Base-by-base conservation (phyloP, 2,888 invertebrate genomes). In the Cheilosia scutellata region DNA sequence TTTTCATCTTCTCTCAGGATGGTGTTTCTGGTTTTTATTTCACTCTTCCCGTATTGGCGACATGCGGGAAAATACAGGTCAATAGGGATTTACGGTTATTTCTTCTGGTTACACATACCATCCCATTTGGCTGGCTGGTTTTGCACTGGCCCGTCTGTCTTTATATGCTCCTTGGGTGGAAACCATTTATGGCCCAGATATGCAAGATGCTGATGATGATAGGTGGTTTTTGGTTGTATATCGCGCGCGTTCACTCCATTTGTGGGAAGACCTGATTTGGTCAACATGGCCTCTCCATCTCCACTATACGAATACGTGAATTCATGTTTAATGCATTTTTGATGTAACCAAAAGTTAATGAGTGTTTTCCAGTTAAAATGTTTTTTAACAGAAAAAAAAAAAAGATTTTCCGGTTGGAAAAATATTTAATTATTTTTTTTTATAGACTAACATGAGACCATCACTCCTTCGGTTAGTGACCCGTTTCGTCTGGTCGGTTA, bases 51-150 rank as follows among this genome's bases (percentile, higher is more conserved):
- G 51, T 53, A 68, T 57, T 70, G 74, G 65, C 44, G 62, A 78
- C 80, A 82, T 51, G 76, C 49, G 71, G 76, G 53, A 55, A 66
- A 68, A 86, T 82, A 66, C 86, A 57, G 86, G 86, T 86, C 86
- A 86, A 86, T 82, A 86, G 82, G 86, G 82, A 76, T 77, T 86
- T 82, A 86, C 86, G 76, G 86, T 86, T 86, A 82, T 82, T 72
- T 72, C 63, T 72, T 71, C 68, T 77, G 77, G 66, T 63, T 78
- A 37, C 53, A 65, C 78, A 58, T 57, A 76, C 60, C 80, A 68
- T 75, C 68, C 68, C 49, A 20, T 62, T 66, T 68, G 29, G 66
- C 47, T 57, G 33, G 60, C n/a, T 62, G 37, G 13, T 25, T 16
- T 37, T 60, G 44, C 25, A 13, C 25, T 68, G 20, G 63, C 31